These are phyloP conservation scores for Lethenteron reissneri DNA, from an alignment of 2,113 vertebrate species.

Conservation along the genomic window DNA sequence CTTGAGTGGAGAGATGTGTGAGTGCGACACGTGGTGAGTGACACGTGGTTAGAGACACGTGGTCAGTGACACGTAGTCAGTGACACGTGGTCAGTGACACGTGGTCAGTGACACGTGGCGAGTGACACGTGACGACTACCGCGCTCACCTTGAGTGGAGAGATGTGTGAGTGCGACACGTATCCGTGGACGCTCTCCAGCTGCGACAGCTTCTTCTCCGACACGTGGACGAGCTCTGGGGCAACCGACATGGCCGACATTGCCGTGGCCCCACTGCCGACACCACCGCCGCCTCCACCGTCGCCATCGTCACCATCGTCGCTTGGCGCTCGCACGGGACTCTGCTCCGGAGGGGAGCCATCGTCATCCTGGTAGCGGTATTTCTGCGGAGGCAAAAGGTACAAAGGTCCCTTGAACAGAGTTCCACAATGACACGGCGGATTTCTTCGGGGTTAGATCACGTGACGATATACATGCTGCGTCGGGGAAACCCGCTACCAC, in stretches of 20 bases:
- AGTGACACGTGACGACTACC: conserved; percentile 9
- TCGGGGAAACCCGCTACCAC: too few relatives aligned
- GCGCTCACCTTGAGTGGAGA: conserved; percentile 26
- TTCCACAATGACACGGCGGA: too few relatives aligned
- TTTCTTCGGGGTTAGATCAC: too few relatives aligned
- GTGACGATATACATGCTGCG: too few relatives aligned
- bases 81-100: conserved; percentile 10
- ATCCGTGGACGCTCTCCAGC: conserved; percentile 33
- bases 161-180: conserved; percentile 31
- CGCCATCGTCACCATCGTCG: conserved; percentile 8
- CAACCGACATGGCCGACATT: conserved; percentile 13
- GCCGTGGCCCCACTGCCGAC: too few relatives aligned
- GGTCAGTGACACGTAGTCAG: neutral
- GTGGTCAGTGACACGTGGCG: neutral
- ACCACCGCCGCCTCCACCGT: too few relatives aligned
- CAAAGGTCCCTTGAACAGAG: too few relatives aligned
- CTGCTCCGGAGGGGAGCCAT: conserved; percentile 25
- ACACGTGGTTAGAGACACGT: neutral
- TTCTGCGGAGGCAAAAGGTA: conserved; percentile 19
- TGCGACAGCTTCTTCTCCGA: conserved; percentile 31
- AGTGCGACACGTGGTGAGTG: neutral
- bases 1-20: too few relatives aligned
- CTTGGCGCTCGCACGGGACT: conserved; percentile 30
- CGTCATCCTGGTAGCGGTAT: conserved; percentile 38
- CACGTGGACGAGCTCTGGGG: conserved; percentile 23